Conservation (phyloP, 2,888 invertebrate genomes). For the Acleris sparsana region DNA sequence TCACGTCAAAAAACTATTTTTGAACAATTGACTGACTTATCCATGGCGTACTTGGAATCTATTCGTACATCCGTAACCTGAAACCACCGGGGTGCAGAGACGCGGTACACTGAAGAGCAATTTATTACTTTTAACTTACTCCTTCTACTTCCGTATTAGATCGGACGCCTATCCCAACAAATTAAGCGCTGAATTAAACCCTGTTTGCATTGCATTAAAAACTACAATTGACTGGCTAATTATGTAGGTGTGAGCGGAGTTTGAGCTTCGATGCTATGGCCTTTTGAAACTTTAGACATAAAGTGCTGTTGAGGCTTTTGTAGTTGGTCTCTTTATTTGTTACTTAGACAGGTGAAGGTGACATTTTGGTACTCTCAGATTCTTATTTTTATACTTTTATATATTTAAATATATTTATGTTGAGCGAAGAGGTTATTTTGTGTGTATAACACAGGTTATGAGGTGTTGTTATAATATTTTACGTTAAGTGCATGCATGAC, state of each 20-base stretch:
- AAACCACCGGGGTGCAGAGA: conserved; percentile 54
- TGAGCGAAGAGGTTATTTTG: too few relatives aligned
- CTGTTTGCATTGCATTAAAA: conserved; percentile 16
- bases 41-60: background rate
- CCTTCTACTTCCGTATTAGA: conserved; percentile 49
- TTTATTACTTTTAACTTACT: conserved; percentile 61
- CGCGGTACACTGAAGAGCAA: conserved; percentile 59
- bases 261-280: background rate
- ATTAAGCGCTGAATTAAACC: conserved; percentile 25
- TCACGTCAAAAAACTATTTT: too few relatives aligned
- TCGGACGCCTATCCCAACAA: conserved; percentile 33
- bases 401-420: too few relatives aligned
- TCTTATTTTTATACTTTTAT: too few relatives aligned
- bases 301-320: background rate
- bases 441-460: too few relatives aligned
- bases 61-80: conserved; percentile 9
- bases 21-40: background rate
- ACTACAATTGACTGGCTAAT: conserved; percentile 17
- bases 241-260: conserved; percentile 2
- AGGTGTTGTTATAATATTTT: too few relatives aligned
- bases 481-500: too few relatives aligned
- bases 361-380: too few relatives aligned
- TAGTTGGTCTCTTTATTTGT: too few relatives aligned
- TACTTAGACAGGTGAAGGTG: too few relatives aligned
- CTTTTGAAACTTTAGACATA: background rate